These are phyloP conservation scores for Dastarcus helophoroides DNA, from an alignment of 2,888 invertebrate species.

Conservation along the genomic window DNA sequence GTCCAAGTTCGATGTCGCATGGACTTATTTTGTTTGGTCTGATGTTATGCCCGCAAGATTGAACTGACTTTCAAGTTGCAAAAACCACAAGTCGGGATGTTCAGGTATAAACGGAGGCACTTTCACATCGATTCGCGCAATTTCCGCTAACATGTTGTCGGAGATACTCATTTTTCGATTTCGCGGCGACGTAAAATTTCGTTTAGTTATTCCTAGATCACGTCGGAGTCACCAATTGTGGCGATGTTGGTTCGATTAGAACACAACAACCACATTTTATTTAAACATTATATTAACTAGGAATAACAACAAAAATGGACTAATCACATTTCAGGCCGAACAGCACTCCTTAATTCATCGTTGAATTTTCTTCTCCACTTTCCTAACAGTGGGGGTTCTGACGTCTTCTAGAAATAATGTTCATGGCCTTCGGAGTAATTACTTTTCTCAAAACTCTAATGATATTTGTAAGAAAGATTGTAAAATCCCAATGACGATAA, in stretches of 20 bases:
- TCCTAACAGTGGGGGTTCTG: too few relatives aligned
- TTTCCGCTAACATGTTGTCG: too few relatives aligned
- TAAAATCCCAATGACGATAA: too few relatives aligned
- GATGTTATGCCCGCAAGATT: slow-evolving; percentile 13
- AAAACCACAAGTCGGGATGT: slow-evolving; percentile 23
- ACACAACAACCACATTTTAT: too few relatives aligned
- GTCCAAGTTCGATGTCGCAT: slow-evolving; percentile 16
- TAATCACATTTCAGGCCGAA: not conserved
- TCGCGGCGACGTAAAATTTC: not conserved
- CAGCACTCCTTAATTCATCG: too few relatives aligned
- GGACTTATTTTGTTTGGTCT: slow-evolving; percentile 19
- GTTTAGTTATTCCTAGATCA: not conserved
- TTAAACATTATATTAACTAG: too few relatives aligned
- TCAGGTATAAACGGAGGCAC: slow-evolving; percentile 20
- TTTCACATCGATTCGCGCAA: not conserved
- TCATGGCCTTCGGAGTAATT: too few relatives aligned
- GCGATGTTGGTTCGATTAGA: not conserved
- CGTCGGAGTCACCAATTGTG: slow-evolving; percentile 1
- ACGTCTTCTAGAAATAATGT: too few relatives aligned
- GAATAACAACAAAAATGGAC: not conserved
- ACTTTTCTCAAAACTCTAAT: too few relatives aligned
- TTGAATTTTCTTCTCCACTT: too few relatives aligned
- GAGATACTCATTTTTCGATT: not conserved
- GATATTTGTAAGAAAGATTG: too few relatives aligned
- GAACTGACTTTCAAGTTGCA: slow-evolving; percentile 23